Evolutionary conservation across 2,113 vertebrate species (phyloP), one percentile per base, ranked within the genome.

Genomic region (Micronisus gabar): DNA sequence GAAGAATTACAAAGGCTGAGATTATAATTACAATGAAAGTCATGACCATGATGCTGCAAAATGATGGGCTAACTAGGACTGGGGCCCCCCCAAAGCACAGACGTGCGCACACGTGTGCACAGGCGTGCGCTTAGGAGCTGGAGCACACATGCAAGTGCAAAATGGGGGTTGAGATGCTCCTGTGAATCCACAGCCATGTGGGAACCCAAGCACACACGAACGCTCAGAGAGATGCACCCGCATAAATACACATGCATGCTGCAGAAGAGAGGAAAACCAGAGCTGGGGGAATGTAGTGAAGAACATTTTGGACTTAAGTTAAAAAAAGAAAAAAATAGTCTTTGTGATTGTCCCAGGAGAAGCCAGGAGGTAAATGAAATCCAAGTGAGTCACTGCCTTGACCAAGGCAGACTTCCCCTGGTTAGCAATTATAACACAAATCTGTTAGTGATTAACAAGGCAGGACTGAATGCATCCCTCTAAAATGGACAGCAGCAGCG

Each of bases 11-110:
- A 83, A 84, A 59, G 88, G 86, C 95, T 55, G 95, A 63, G 86
- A 73, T 90, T 20, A 10, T 87, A 74, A 96, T 96, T 91, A 52
- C 71, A 63, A 55, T n/a, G 83, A 82, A 86, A 97, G 82, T 59
- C 92, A 13, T 63, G 88, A 65, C 95, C 88, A 9, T 9, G 89
- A 52, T 56, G 94, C 97, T 80, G 75, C 15, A 83, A 11, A 71
- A 81, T 10, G 71, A 96, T 26, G 85, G 11, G 15, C 88, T 62
- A 75, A 87, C 7, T n/a, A 66, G 83, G 81, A 10, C 56, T 9
- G 38, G 3, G 21, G 26, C 17, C 7, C 23, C 9, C 27, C 52
- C 4, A 20, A 8, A 80, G 27, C 11, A 3, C 13, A 9, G 34
- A 4, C 38, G 1, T 2, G 56, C 10, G 68, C 74, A 50, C 56